Base-by-base conservation (phyloP, 2,797 vertebrate genomes). In the Poeciliopsis gracilis region DNA sequence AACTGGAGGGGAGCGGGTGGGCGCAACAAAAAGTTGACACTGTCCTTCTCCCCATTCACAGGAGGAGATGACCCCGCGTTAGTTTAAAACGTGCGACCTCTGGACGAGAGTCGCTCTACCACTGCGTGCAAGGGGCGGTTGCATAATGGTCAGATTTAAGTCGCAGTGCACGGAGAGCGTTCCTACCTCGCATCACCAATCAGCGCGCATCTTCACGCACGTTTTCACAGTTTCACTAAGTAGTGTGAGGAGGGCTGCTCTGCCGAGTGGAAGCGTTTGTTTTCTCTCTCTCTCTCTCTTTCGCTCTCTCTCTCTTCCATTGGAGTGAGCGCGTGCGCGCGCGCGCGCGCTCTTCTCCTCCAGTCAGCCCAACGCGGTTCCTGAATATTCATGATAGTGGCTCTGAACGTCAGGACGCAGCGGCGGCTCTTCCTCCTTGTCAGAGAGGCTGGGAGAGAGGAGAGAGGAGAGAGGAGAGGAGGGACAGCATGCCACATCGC, bases 321-420 rank as follows among this genome's bases (percentile, higher is more conserved):
- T 51, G 20, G 20, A 9, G 49, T 3, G n/a, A n/a, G 49, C 23
- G 20, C 49, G 6, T 2, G n/a, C n/a, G n/a, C n/a, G 47, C 20
- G 46, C 4, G 18, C 16, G 49, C 47, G 49, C 49, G 83, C 87
- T 88, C 89, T 70, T 33, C 12, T 63, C 73, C 78, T 79, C 86
- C 88, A 75, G 53, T 51, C 75, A 85, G 28, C 73, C 74, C 75
- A 77, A 77, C 53, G 61, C 84, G 33, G 76, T 80, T 77, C 51
- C 46, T 96, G 94, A 93, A 95, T 95, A 96, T 95, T 95, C 92
- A 95, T 95, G 93, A 92, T 67, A 69, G 85, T 76, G 90, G 79
- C 88, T 90, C 82, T 47, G 20, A 87, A 94, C 94, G 93, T 94
- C 91, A 95, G 90, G 90, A 92, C 90, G 91, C 91, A 92, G 91